Evolutionary conservation across 2,888 invertebrate genomes (phyloP).

Genomic region (Exocentrus adspersus): DNA sequence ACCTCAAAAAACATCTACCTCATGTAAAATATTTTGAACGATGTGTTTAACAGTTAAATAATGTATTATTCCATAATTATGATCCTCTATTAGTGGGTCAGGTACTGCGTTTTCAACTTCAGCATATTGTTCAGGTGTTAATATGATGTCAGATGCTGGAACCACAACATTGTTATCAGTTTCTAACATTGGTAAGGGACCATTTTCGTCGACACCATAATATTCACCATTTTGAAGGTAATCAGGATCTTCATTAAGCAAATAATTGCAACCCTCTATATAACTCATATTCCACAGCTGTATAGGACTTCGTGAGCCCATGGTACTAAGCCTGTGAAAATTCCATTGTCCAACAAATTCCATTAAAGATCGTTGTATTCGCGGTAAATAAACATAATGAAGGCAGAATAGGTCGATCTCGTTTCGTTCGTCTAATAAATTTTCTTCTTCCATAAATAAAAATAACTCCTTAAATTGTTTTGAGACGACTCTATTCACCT

Average conservation of each 20-base stretch:
- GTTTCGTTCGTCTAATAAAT: not conserved
- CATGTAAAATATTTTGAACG: not conserved
- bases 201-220: slow-evolving; percentile 26
- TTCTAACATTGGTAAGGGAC: slow-evolving; percentile 20
- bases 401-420: not conserved
- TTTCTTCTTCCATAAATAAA: not conserved
- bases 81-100: slow-evolving; percentile 20
- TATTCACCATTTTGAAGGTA: slow-evolving; percentile 20
- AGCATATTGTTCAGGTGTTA: slow-evolving; percentile 8
- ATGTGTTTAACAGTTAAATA: slow-evolving; percentile 9
- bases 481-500: not conserved
- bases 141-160: slow-evolving; percentile 13
- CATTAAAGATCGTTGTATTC: not conserved
- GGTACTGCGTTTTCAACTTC: slow-evolving; percentile 15
- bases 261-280: not conserved
- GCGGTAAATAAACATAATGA: not conserved
- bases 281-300: not conserved
- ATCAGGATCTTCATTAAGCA: slow-evolving; percentile 10
- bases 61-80: slow-evolving; percentile 9
- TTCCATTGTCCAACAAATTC: not conserved
- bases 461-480: not conserved
- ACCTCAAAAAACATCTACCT: too few species aligned
- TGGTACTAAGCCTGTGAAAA: not conserved
- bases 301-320: not conserved
- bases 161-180: slow-evolving; percentile 26